These are phyloP conservation scores for Trachelipus rathkii DNA, from an alignment of 1,140 invertebrate genomes.

Conservation along the genomic window DNA sequence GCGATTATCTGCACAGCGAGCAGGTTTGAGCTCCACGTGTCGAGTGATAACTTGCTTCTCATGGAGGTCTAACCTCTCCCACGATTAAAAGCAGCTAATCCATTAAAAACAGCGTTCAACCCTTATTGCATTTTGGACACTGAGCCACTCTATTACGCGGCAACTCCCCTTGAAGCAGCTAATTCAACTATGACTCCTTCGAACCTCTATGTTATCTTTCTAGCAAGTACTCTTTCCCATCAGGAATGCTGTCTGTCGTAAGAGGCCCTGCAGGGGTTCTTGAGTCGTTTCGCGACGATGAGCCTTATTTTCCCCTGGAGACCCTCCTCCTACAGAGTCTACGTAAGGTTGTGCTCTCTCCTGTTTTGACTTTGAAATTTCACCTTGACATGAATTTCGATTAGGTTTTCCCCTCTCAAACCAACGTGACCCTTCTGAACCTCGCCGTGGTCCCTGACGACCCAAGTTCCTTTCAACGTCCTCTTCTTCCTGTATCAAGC, in stretches of 20 bases:
- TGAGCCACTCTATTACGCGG: background rate
- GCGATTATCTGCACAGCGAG: background rate
- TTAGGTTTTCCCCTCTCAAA: background rate
- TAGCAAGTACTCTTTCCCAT: conserved; percentile 33
- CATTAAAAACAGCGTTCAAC: background rate
- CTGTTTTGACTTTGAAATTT: background rate
- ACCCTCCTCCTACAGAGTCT: background rate
- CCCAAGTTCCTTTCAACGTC: background rate
- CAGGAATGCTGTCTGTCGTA: conserved; percentile 41
- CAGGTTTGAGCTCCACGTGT: conserved; percentile 34
- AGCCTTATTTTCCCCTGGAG: conserved; percentile 20
- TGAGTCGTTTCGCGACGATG: conserved; percentile 46
- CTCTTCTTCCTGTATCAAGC: background rate
- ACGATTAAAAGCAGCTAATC: background rate
- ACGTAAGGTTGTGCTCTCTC: background rate
- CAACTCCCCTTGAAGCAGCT: conserved; percentile 1
- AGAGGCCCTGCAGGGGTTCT: conserved; percentile 28
- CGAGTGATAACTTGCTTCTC: conserved; percentile 35
- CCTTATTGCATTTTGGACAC: background rate
- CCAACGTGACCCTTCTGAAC: background rate
- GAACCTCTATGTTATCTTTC: conserved; percentile 29
- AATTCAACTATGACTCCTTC: background rate
- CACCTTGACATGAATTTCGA: conserved; percentile 12
- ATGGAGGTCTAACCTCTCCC: conserved; percentile 28
- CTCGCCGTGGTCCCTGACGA: background rate